Conservation (phyloP, 1,140 invertebrate genomes). For the Bombus soroeensis region DNA sequence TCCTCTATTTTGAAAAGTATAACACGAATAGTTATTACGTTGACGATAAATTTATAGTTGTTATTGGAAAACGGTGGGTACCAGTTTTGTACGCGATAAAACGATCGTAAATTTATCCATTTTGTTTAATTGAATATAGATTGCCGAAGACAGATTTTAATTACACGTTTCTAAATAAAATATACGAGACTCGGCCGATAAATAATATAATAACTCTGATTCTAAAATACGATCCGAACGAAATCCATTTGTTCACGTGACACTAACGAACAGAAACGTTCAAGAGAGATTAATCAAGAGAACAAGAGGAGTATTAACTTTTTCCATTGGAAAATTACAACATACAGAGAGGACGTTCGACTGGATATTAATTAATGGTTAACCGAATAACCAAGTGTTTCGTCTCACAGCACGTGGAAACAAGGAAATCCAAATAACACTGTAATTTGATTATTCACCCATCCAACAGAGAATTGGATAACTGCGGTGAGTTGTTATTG, state of each 20-base stretch:
- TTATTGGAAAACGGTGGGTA: background rate
- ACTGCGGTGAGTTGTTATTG: slow-evolving; percentile 64
- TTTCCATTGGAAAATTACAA: background rate
- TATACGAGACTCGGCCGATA: background rate
- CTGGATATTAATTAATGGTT: slow-evolving; percentile 74
- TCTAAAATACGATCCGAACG: too few species aligned
- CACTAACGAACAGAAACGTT: too few species aligned
- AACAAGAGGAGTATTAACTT: background rate
- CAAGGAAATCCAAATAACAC: slow-evolving; percentile 59
- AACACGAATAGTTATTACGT: background rate
- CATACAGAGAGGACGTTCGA: slow-evolving; percentile 60
- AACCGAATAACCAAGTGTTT: slow-evolving; percentile 59
- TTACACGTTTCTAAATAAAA: background rate
- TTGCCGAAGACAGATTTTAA: background rate
- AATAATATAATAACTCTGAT: background rate
- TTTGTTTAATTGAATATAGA: slow-evolving; percentile 1
- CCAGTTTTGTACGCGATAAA: background rate
- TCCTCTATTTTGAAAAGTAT: background rate
- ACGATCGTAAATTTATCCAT: too few species aligned
- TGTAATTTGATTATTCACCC: slow-evolving; percentile 74
- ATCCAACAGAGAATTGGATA: slow-evolving; percentile 73
- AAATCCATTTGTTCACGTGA: too few species aligned
- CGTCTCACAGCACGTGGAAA: slow-evolving; percentile 32
- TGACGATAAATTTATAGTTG: slow-evolving; percentile 7
- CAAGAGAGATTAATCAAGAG: background rate